Base-by-base conservation (phyloP, 1,140 invertebrate genomes). In the Nasonia vitripennis region DNA sequence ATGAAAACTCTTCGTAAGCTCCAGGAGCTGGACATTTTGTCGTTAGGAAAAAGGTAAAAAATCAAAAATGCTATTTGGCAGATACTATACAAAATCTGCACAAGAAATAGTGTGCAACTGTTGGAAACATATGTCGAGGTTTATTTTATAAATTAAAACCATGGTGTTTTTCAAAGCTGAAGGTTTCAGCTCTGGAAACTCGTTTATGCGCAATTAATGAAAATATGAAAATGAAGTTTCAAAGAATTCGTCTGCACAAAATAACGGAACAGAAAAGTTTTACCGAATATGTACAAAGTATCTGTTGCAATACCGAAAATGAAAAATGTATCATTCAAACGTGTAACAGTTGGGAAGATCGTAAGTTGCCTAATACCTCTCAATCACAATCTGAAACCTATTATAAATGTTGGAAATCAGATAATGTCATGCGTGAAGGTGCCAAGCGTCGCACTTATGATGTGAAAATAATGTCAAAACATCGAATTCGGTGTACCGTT, bases 11-110 rank as follows among this genome's bases (percentile, higher is more conserved):
- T 23, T 48, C 81, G 34, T 70, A 81, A 51, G 82, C 75, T 84
- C 88, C 89, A 17, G 88, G 89, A 5, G 67, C 86, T 88, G 86
- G 86, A 68, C 89, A 90, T 81, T 79, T 48, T n/a, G 87, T 91
- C 67, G 86, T 87, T 48, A 89, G 81, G 80, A 88, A 88, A n/a
- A 87, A 89, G 55, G 74, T 83, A 73, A 87, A 85, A 27, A 87
- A 87, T 11, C 81, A 87, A 84, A 89, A 89, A 86, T 62, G 87
- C 41, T 87, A 81, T 84, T 88, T 91, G 73, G 73, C 74, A 41
- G 86, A 88, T 77, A 86, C 86, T 20, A 5, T 90, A 31, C 83
- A 87, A 31, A 87, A 88, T 83, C 88, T 91, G 67, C 87, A 89
- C 78, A 71, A 68, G 82, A 88, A 87, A 55, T 88, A 80, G 87